phyloP scores from a whole-genome alignment of 2,797 vertebrate genomes.

The Phalloptychus januarius region DNA sequence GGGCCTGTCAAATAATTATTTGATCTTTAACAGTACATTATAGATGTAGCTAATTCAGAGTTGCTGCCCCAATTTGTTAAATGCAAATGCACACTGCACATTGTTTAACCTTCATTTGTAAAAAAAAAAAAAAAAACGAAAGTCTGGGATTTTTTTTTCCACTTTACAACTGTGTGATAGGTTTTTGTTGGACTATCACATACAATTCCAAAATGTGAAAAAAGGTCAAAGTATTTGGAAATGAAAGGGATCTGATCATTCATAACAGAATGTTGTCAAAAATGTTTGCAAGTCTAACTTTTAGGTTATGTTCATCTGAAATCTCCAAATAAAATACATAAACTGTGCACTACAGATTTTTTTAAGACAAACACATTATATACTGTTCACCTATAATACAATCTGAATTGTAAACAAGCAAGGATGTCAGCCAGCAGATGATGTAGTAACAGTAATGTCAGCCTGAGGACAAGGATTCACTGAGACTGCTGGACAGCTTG shows the following conservation, averaged over 20 bases:
- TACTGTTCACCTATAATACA: constrained; percentile 4
- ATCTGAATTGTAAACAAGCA: constrained; percentile 21
- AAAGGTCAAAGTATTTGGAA: neutral
- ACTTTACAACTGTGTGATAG: neutral
- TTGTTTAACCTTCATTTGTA: neutral
- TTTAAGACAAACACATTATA: neutral
- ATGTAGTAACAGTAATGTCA: constrained; percentile 27
- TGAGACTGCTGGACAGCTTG: constrained; percentile 33
- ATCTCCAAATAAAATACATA: neutral
- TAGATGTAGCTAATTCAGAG: neutral
- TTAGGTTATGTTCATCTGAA: neutral
- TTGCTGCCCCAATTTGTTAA: neutral
- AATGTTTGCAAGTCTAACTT: neutral
- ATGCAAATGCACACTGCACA: neutral
- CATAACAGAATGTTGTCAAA: neutral
- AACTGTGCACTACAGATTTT: neutral
- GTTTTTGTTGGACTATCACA: neutral
- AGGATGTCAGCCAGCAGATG: constrained; percentile 33
- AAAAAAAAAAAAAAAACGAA: neutral
- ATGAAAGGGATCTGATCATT: constrained; percentile 5
- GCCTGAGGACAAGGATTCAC: constrained; percentile 28
- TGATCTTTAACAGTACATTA: neutral
- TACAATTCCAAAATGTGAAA: neutral
- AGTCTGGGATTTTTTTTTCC: neutral
- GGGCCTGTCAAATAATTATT: neutral